Base-by-base conservation (phyloP, 2,888 invertebrate species). In the Malthinus seriepunctatus region DNA sequence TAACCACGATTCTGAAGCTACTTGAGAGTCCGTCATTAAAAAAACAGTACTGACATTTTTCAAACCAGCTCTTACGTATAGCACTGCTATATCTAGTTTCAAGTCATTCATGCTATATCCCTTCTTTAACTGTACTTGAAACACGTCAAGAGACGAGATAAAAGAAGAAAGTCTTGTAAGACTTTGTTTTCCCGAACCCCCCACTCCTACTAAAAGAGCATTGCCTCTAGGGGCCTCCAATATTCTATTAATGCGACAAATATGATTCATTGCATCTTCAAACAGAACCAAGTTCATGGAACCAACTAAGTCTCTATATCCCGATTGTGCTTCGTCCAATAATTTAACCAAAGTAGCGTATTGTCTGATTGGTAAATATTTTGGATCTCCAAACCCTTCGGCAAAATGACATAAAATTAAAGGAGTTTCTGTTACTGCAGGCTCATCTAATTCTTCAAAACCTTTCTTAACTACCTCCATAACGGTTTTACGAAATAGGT, bases 201-300 rank as follows among this genome's bases (percentile, higher is more conserved):
- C 97, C 0, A 97, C 97, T 23, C 97, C 97, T 14, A 97, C 90
- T 10, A 97, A 79, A 23, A 97, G 80, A 0, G 95, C 96, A 75
- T 97, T 95, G 9, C 97, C 96, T 68, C 95, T 83, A 0, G 96
- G 94, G 1, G 91, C 87, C 78, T 97, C 96, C 71, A 97, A 79
- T 66, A 97, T 96, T 54, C 97, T 88, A 77, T 93, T 96, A 60
- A 97, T 96, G 84, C 91, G 86, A 78, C 93, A 93, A 49, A 97
- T 88, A 75, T 97, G 95, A 64, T 88, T 86, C 90, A 97, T 94
- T 9, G 97, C 96, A 76, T 97, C 96, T 73, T 95, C 95, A 73
- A 97, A 97, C 7, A 97, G 84, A 2, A 97, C 96, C 57, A 97
- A 81, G 78, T 95, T 95, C 93, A 97, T 95, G 0, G 91, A 90